Evolutionary conservation across 2,113 vertebrate genomes (phyloP), one percentile per base, ranked within the genome.

Genomic region (Nothoprocta pentlandii): DNA sequence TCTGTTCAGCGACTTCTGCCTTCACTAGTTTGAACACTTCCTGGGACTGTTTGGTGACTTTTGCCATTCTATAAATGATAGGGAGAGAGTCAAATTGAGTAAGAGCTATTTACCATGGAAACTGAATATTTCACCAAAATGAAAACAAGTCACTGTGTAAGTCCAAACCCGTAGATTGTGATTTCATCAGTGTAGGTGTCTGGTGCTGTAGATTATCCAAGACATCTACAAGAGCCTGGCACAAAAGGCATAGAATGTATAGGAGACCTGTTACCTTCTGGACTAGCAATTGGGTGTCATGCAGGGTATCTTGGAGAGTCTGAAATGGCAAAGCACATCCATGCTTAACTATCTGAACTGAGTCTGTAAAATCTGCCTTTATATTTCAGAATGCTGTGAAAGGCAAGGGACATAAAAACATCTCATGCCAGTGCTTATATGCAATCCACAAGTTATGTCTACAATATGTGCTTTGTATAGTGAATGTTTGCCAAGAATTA

Each of bases 381-480:
- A 41, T 76, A 71, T 36, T 85, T 25, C 71, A 80, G 22, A 19
- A 36, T 12, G 14, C 6, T 41, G 13, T 39, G 47, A 84, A 89
- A 74, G 22, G 17, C 94, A 80, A 5, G 1, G 6, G 11, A 64
- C 12, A 46, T 41, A 6, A 42, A 66, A 54, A 47, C 39, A 26
- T 10, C 36, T 82, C 15, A n/a, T 58, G 42, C 32, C 28, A 61
- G 10, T 81, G 39, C 39, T 86, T 88, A 83, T 82, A 89, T 62
- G 22, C 41, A 53, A 25, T 61, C 47, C 32, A 49, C 34, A 87
- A 47, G 9, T 94, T 91, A 51, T 66, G 47, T 41, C 28, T 79
- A 41, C 84, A 92, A 20, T 76, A 73, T 79, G 53, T 85, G 7
- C 13, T 89, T 76, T 84, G 70, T 66, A 58, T 20, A 81, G 21